Base-by-base conservation (phyloP, 2,888 invertebrate genomes). In the Drosophila merina region DNA sequence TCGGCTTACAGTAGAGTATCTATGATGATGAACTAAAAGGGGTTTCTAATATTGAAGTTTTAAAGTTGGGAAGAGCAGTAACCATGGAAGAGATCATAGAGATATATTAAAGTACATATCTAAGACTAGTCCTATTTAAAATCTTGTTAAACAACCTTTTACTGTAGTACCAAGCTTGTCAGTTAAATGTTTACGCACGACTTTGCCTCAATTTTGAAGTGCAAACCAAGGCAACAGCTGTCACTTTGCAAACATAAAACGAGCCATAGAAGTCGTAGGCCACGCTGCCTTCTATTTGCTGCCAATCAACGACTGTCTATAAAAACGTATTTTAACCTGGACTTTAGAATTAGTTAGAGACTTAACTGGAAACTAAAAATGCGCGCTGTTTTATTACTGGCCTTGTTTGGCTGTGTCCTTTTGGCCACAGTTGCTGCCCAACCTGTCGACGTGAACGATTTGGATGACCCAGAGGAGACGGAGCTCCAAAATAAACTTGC, bases 371-470 rank as follows among this genome's bases (percentile, higher is more conserved):
- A 54, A 30, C 38, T 40, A 25, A 67, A 20, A 36, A 87, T 83
- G 83, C 83, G 88, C 48, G 55, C 67, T 42, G 51, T 72, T 51
- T 9, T 85, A 28, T 10, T 83, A 31, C 57, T 83, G 51, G 86
- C 75, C 25, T 63, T 83, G 2, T 82, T 83, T 42, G 88, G 88
- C 40, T 57, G 70, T 38, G 79, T 83, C 59, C 68, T 85, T 3
- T 42, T 83, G 26, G 58, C 79, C 49, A 56, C 60, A 10, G 58
- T 72, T 1, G 58, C 62, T 7, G 74, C 77, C 31, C 36, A 28
- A 26, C 38, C 42, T 5, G 5, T 40, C 42, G 57, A 72, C 2
- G 12, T 40, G 20, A 64, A 72, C 3, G 63, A 63, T 4, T 7
- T 44, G n/a, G 10, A 25, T 0, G 72, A 48, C 6, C 10, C 1